Base-by-base conservation (phyloP, 2,888 invertebrate species). In the Leucoptera coffeella region DNA sequence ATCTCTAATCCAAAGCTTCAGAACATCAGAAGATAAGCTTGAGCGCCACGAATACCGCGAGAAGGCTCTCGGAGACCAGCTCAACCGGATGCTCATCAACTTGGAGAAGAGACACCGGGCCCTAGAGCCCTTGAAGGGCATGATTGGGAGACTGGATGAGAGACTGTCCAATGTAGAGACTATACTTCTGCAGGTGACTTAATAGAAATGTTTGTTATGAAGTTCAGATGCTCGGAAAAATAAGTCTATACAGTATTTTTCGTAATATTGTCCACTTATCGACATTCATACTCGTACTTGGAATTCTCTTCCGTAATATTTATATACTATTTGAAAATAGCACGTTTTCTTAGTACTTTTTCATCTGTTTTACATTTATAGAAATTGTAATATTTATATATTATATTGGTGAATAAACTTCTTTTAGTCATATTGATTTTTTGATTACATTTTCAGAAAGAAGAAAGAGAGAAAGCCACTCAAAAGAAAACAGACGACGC, bases 1-100 rank as follows among this genome's bases (percentile, higher is more conserved):
- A 34, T 85, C 87, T 12, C 60, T 90, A 30, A 82, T 87, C 7
- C 84, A 85, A 45, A 84, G 87, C 50, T 82, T 88, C 50, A 76
- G 86, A 23, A 75, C 79, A 20, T 77, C 85, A 26, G 87, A 86
- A 34, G 86, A 85, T 45, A 90, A 89, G 57, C 51, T 91, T 33
- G 89, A 90, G 44, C 67, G 90, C 10, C 90, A 91, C 51, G 90
- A 91, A 50, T 80, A 77, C 39, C 69, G 91, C 8, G 89, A 90
- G 50, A 75, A 85, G 35, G 79, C 80, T 1, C 58, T 88, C 12
- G 88, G 86, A 1, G 89, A 90, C 30, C 76, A 85, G 36, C 45
- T 89, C 27, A 89, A 88, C 58, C 84, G 82, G 47, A 78, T 80
- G 25, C 56, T 91, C 32, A 57, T 72, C 2, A 62, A 75, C 1